Conservation (phyloP, 2,888 invertebrate genomes). For the Chironomus tentans region DNA sequence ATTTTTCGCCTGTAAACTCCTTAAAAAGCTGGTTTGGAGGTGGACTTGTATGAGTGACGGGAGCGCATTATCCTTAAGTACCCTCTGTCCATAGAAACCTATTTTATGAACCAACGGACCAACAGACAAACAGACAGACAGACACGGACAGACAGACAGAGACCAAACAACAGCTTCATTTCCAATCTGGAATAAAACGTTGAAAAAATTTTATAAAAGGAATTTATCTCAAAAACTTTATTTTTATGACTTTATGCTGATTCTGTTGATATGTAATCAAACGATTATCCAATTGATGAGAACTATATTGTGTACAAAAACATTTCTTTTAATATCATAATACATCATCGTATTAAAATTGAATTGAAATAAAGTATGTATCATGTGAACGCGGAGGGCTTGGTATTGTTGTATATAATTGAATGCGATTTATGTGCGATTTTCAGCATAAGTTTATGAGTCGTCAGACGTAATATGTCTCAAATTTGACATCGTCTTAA, state of each 20-base stretch:
- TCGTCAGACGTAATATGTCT: background rate
- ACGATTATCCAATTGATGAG: conserved; percentile 23
- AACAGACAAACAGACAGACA: too few relatives aligned
- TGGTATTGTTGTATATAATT: background rate
- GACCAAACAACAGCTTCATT: too few relatives aligned
- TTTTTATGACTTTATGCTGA: background rate
- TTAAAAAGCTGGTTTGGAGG: too few relatives aligned
- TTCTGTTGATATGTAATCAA: conserved; percentile 19
- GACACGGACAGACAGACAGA: too few relatives aligned
- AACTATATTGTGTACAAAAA: conserved; percentile 23
- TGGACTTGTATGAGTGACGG: too few relatives aligned
- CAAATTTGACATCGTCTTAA: too few relatives aligned
- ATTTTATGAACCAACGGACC: too few relatives aligned
- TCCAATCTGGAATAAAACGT: too few relatives aligned
- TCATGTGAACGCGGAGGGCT: background rate
- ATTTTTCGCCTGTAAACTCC: background rate
- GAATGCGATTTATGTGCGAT: background rate
- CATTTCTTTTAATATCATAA: conserved; percentile 23
- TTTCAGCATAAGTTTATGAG: background rate
- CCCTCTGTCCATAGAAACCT: too few relatives aligned
- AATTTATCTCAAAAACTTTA: too few relatives aligned
- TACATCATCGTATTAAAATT: conserved; percentile 19
- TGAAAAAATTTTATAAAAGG: background rate
- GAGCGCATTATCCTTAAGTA: too few relatives aligned
- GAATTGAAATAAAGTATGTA: conserved; percentile 1